phyloP scores from a whole-genome alignment of 2,113 vertebrate genomes.

The Daubentonia madagascariensis region DNA sequence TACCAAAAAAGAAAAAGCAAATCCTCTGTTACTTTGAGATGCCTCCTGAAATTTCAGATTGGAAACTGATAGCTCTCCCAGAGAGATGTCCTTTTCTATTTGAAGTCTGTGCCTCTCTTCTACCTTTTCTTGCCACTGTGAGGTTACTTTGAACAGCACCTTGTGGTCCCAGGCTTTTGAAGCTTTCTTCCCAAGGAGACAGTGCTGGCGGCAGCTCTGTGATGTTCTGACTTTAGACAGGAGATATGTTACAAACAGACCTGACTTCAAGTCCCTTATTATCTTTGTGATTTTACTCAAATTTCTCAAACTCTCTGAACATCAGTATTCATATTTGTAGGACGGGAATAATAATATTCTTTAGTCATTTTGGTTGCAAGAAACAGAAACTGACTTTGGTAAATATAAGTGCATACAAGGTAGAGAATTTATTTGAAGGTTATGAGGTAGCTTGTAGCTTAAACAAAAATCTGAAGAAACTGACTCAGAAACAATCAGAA shows the following conservation, averaged over 20 bases:
- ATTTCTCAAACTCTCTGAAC: background rate
- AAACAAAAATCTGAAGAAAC: background rate
- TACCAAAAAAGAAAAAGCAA: background rate
- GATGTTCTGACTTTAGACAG: background rate
- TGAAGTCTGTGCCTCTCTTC: background rate
- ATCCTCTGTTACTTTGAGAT: background rate
- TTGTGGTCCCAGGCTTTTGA: background rate
- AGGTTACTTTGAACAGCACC: background rate
- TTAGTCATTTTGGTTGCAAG: background rate
- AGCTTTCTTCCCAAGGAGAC: constrained; percentile 1
- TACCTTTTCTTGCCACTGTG: background rate
- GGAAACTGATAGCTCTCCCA: background rate
- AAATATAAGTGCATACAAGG: background rate
- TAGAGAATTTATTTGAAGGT: background rate
- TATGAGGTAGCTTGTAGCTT: background rate
- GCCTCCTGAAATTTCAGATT: background rate
- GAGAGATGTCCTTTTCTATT: constrained; percentile 3
- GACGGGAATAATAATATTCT: background rate
- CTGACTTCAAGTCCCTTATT: background rate
- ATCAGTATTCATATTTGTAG: background rate
- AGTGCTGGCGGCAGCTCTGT: background rate
- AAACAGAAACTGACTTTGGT: background rate
- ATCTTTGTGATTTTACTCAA: background rate
- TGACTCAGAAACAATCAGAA: background rate
- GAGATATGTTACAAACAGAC: background rate